Percentiles rank a stretch among this genome's conserved stretches.
phyloP scores from a whole-genome alignment of 2,888 invertebrate genomes.

The Acanthosepion pharaonis region DNA sequence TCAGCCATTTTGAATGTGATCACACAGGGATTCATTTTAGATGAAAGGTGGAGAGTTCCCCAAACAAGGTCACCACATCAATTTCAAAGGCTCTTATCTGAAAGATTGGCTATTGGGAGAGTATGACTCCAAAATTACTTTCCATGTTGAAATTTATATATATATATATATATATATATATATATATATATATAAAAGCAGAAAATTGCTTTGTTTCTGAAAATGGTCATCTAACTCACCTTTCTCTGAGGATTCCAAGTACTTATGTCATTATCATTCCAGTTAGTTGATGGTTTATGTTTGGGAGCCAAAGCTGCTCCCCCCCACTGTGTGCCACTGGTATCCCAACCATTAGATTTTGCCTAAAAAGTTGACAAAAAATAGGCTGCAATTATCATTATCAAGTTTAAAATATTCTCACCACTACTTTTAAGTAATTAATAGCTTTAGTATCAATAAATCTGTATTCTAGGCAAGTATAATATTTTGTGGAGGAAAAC shows the following conservation, averaged over 20 bases:
- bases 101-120: slow-evolving; percentile 18
- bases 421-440: neutral
- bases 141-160: neutral
- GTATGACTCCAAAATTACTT: neutral
- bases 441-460: neutral
- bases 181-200: neutral
- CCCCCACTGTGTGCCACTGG: slow-evolving; percentile 44
- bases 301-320: slow-evolving; percentile 40
- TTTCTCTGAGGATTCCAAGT: slow-evolving; percentile 47
- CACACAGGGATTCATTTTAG: slow-evolving; percentile 25
- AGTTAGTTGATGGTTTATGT: slow-evolving; percentile 43
- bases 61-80: slow-evolving; percentile 33
- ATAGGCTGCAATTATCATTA: slow-evolving; percentile 41
- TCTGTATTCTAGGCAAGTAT: neutral
- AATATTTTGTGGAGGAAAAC: neutral
- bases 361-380: slow-evolving; percentile 41
- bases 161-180: no score
- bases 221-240: slow-evolving; percentile 44
- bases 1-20: slow-evolving; percentile 46
- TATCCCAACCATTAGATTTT: slow-evolving; percentile 47
- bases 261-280: slow-evolving; percentile 47
- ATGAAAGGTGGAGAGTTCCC: slow-evolving; percentile 15
- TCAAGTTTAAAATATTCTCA: neutral
- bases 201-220: neutral
- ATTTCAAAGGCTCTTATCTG: slow-evolving; percentile 6